Evolutionary conservation across 2,888 invertebrate genomes (phyloP).

Genomic region (Chymomyza procnemis): DNA sequence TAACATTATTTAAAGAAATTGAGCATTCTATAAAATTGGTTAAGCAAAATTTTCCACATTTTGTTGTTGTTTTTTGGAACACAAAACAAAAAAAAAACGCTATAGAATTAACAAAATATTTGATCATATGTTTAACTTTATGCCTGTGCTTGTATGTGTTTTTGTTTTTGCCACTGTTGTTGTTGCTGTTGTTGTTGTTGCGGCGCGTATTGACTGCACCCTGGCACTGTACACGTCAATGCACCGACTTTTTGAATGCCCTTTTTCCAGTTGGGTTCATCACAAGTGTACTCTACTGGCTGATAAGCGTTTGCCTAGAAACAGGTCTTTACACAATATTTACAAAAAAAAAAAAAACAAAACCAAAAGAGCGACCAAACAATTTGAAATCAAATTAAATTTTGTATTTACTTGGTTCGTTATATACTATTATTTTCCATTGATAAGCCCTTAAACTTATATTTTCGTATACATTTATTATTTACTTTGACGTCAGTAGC

Average conservation of each 20-base stretch:
- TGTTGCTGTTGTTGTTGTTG: conserved; percentile 15
- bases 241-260: not conserved
- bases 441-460: conserved; percentile 29
- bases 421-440: conserved; percentile 12
- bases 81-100: not conserved
- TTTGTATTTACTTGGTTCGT: conserved; percentile 5
- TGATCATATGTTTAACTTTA: conserved; percentile 38
- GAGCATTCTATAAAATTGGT: not conserved
- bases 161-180: conserved; percentile 28
- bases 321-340: not conserved
- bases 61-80: not conserved
- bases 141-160: conserved; percentile 24
- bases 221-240: not conserved
- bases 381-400: not conserved
- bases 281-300: not conserved
- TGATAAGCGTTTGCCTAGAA: conserved; percentile 21
- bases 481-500: conserved; percentile 42
- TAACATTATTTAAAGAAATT: not conserved
- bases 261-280: conserved; percentile 18
- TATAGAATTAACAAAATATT: conserved; percentile 28
- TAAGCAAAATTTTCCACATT: conserved; percentile 40
- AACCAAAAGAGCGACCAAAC: no score
- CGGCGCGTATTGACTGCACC: not conserved
- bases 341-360: conserved; percentile 25
- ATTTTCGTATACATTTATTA: not conserved